Conservation (phyloP, 2,888 invertebrate species). For the Conchocele bisecta region DNA sequence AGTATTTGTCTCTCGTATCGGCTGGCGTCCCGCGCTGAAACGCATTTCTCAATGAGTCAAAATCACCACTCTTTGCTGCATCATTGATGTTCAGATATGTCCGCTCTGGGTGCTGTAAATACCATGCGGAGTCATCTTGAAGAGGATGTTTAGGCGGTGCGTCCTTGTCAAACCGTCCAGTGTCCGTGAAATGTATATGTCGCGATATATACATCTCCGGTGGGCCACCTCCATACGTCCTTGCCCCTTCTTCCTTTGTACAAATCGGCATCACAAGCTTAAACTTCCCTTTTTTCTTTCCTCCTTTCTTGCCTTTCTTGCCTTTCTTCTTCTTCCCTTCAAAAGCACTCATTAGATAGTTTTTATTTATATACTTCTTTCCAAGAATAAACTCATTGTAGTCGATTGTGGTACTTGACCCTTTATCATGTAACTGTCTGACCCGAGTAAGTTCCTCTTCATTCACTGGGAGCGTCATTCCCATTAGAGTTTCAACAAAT, state of each 20-base stretch:
- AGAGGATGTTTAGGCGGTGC: constrained; percentile 80
- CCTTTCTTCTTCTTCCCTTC: constrained; percentile 82
- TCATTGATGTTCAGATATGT: constrained; percentile 81
- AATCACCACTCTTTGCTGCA: constrained; percentile 80
- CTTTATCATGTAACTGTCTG: constrained; percentile 73
- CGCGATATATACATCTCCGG: constrained; percentile 79
- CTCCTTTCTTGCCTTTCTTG: constrained; percentile 76
- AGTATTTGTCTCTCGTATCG: constrained; percentile 82
- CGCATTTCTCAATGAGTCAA: constrained; percentile 80
- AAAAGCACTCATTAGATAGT: constrained; percentile 81
- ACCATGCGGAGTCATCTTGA: constrained; percentile 82
- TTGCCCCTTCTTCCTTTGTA: constrained; percentile 77
- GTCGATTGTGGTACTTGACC: constrained; percentile 76
- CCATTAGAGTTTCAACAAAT: constrained; percentile 75
- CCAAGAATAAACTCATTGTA: constrained; percentile 80
- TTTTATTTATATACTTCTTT: constrained; percentile 82
- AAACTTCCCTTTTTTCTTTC: constrained; percentile 80
- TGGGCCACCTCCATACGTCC: constrained; percentile 80
- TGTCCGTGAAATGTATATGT: constrained; percentile 81
- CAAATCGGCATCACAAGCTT: constrained; percentile 82
- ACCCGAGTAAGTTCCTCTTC: constrained; percentile 78
- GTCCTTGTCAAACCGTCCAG: constrained; percentile 80
- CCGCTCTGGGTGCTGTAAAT: constrained; percentile 79
- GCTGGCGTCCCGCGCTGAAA: constrained; percentile 75
- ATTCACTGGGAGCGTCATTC: constrained; percentile 75